Evolutionary conservation across 2,113 vertebrate genomes (phyloP), one percentile per base, ranked within the genome.

Genomic region (Aix galericulata): DNA sequence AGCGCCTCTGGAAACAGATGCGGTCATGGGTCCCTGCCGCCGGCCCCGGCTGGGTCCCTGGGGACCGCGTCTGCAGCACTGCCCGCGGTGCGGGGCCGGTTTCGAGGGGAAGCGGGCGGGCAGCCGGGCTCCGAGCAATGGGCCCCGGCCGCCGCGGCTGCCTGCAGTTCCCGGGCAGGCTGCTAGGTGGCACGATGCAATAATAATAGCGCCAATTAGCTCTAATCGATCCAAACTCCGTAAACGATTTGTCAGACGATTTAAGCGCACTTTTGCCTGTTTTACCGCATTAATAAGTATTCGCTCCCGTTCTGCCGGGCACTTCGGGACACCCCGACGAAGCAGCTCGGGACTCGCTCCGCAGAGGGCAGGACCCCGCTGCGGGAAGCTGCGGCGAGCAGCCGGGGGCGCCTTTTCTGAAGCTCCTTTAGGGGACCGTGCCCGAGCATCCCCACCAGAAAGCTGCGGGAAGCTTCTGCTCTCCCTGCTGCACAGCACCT

Each of bases 171-270:
- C 79, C 31, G 69, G 40, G 76, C 36, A 31, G 73, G 73, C 97
- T 96, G 96, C 94, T 95, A 98, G 98, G 89, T 98, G 98, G 97
- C 89, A 95, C 64, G 66, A 87, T 67, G 44, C 58, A 95, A 95
- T 92, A 93, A 73, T 67, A n/a, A 60, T 68, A 86, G 89, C 66
- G 75, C 72, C 2, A 0, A 26, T 74, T 76, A 20, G 34, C 32
- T 40, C 71, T 31, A 74, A 94, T 74, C 40, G 76, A 89, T 55
- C 73, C 60, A 48, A 63, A 90, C 73, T 68, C 60, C n/a, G 58
- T 7, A 68, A 86, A 72, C 26, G 0, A 76, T 73, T 79, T 71
- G 48, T n/a, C 68, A 60, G 31, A 50, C 56, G 63, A 71, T 52
- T 79, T 42, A 83, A 82, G 60, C 52, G 56, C 44, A 14, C 14